Conservation (phyloP, 2,113 vertebrate genomes). For the Gracilinanus agilis region DNA sequence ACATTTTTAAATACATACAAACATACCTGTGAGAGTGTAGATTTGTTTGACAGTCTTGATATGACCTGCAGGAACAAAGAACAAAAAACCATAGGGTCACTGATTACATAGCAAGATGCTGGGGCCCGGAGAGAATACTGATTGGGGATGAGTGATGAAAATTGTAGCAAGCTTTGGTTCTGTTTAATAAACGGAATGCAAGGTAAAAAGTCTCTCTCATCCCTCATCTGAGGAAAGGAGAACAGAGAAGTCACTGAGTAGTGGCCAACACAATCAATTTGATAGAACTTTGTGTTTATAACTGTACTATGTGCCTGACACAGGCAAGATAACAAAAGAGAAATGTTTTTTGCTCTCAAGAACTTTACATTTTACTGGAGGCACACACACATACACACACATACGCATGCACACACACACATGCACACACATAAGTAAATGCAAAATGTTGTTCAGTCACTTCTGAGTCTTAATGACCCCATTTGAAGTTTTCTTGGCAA, state of each 20-base stretch:
- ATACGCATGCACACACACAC: too few species aligned
- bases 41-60: slow-evolving; percentile 90
- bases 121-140: not conserved
- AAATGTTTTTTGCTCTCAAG: not conserved
- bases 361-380: not conserved
- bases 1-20: not conserved
- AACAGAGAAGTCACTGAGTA: not conserved
- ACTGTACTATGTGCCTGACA: not conserved
- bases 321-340: not conserved
- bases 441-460: not conserved
- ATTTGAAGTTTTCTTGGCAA: too few species aligned
- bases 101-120: not conserved
- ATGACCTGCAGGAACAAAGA: slow-evolving; percentile 87
- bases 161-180: not conserved
- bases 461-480: too few species aligned
- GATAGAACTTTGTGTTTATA: not conserved
- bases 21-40: slow-evolving; percentile 88
- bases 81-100: slow-evolving; percentile 48
- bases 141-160: not conserved
- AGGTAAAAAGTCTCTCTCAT: not conserved
- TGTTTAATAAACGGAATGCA: not conserved
- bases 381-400: not conserved
- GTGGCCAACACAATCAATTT: not conserved
- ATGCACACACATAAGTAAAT: not conserved
- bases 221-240: not conserved